Base-by-base conservation (phyloP, 64 coral and sea anemone genomes). In the Platygyra sinensis region DNA sequence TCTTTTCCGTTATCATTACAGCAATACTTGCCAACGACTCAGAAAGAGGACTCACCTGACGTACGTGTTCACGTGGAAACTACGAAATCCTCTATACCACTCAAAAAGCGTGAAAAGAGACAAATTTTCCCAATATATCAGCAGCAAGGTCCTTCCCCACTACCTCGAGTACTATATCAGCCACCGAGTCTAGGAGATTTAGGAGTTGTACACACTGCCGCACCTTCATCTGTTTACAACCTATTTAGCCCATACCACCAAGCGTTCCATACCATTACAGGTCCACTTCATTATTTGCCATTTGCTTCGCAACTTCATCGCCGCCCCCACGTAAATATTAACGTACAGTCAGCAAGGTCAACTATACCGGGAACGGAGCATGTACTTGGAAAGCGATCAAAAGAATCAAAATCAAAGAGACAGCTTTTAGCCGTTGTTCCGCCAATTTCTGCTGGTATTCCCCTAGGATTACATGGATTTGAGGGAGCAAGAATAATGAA, bases 51-150 rank as follows among this genome's bases (percentile, higher is more conserved):
- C 25, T 79, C 80, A 0, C 97, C 94, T 24, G 79, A 90, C 25
- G 94, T 99, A 18, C 83, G 80, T 15, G 97, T 99, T 14, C 94
- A 99, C 67, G 94, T 99, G 4, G 97, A 95, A 64, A 99, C 97
- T 64, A 55, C 90, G 3, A 95, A 89, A 75, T 99, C 97, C 6
- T 32, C 49, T 39, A 89, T 99, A 54, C 94, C 97, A 28, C 20
- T 36, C 16, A 50, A 46, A 24, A 10, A n/a, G 80, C 94, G 94
- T 24, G 49, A 42, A 74, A 92, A 93, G 74, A 36, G 91, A 0
- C 97, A 95, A 38, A 14, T 93, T 62, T 72, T 90, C 16, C 54
- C 89, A n/a, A 19, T 94, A 2, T 87, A 74, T 25, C 95, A 96
- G 30, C 82, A 82, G 5, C 83, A 90, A 51, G 42, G 46, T 0